Base-by-base conservation (phyloP, 2,113 vertebrate genomes). In the Puffinus mauretanicus region DNA sequence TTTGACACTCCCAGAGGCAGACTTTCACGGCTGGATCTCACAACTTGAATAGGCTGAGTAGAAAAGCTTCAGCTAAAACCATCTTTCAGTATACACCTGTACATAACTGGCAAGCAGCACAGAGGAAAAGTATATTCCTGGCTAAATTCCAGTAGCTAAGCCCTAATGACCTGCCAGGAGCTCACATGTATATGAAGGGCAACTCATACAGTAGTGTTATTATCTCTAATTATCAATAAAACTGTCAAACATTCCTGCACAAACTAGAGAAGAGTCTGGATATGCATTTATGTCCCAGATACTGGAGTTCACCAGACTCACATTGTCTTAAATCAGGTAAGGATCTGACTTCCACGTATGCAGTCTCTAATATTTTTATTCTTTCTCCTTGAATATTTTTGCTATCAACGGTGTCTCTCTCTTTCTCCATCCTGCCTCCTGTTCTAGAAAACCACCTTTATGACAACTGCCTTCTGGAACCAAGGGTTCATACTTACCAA, bases 201-300 rank as follows among this genome's bases (percentile, higher is more conserved):
- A 46, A 17, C 46, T 15, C 40, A 16, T 7, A 25, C 34, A 10
- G 21, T 3, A 21, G 27, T 0, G 1, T 26, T 21, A 2, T 30
- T 4, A 22, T 11, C 57, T 26, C 77, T 13, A 7, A 79, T 27
- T 4, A 36, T 7, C 65, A 62, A 24, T 9, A 32, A 57, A 70
- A 30, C 22, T 14, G 46, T 34, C 46, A 25, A 47, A 46, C 10
- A 2, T 47, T 57, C 46, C 55, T 57, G 30, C 9, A 26, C 18
- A 30, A 52, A 19, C 22, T 2, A 27, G 14, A 21, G 44, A 34
- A n/a, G 16, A 54, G 49, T 51, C 57, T 34, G 55, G 44, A 10
- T 26, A 9, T 10, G 70, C 8, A 13, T 69, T 49, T 12, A 1
- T 26, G 34, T 5, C 62, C 29, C 66, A n/a, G 32, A 30, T 14